These are phyloP conservation scores for Meganola albula DNA, from an alignment of 2,888 invertebrate genomes.

Conservation along the genomic window DNA sequence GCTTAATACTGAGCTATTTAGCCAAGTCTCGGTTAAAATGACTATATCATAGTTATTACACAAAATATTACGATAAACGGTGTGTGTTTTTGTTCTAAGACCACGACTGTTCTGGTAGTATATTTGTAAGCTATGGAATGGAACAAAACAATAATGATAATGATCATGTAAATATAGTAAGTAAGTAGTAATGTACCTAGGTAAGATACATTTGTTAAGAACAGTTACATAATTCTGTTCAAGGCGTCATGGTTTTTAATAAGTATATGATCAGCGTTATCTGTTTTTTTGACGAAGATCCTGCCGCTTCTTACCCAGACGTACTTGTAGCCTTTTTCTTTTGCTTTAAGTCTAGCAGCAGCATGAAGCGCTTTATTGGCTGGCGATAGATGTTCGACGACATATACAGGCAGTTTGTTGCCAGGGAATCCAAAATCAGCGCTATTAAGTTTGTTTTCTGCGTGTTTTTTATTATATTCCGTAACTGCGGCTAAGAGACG, in stretches of 20 bases:
- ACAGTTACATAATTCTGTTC: constrained; percentile 1
- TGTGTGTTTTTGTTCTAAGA: constrained; percentile 12
- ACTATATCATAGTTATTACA: constrained; percentile 10
- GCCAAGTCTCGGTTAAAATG: constrained; percentile 10
- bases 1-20: constrained; percentile 6
- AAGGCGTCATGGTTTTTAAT: constrained; percentile 3
- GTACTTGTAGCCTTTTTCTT: constrained; percentile 7
- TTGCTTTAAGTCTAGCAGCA: constrained; percentile 3
- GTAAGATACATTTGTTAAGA: too few relatives aligned
- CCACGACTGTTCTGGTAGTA: constrained; percentile 15
- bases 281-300: constrained; percentile 5
- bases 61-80: constrained; percentile 9
- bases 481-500: constrained; percentile 3
- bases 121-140: constrained; percentile 7
- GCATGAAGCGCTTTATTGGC: constrained; percentile 5
- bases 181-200: neutral
- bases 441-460: constrained; percentile 2
- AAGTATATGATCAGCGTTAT: constrained; percentile 2
- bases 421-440: constrained; percentile 2
- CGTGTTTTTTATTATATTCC: constrained; percentile 1
- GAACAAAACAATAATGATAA: neutral
- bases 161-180: neutral
- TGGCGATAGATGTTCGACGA: constrained; percentile 6
- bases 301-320: constrained; percentile 8
- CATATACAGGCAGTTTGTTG: neutral